Percentiles rank a stretch among this genome's conserved stretches.
Evolutionary conservation across 2,888 invertebrate genomes (phyloP).

Genomic region (Cylloceria caligata): DNA sequence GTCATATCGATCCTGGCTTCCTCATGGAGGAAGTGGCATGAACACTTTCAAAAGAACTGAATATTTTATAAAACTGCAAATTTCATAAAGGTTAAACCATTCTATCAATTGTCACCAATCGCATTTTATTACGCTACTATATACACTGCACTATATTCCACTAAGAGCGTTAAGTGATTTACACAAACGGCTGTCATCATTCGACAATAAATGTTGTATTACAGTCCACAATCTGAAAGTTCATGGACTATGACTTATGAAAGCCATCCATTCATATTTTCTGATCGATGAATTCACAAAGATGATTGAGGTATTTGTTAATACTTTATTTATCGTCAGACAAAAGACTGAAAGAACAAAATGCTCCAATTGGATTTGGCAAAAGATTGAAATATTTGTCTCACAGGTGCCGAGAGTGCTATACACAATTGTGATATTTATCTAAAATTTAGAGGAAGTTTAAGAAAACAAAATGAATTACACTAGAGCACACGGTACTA

Average conservation of each 20-base stretch:
- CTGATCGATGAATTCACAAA: constrained; percentile 36
- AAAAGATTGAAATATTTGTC: no score
- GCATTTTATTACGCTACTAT: no score
- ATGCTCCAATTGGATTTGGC: neutral
- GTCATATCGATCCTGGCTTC: no score
- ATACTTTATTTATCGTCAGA: constrained; percentile 28
- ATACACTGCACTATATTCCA: neutral
- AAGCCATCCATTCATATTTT: no score
- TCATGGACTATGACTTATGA: constrained; percentile 12
- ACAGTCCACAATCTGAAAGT: constrained; percentile 6
- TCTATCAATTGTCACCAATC: no score
- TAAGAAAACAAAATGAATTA: neutral
- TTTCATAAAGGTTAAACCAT: no score
- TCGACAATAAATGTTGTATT: constrained; percentile 17
- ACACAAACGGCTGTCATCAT: neutral
- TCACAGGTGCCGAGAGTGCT: neutral
- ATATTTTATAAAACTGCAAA: no score
- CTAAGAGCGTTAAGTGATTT: neutral
- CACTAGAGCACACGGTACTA: neutral
- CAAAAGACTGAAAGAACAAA: constrained; percentile 8
- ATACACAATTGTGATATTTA: neutral
- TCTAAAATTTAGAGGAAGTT: neutral
- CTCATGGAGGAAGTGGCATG: no score
- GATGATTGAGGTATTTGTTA: constrained; percentile 51
- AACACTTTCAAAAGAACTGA: no score